Conservation (phyloP, 2,888 invertebrate genomes). For the Hedya salicella region DNA sequence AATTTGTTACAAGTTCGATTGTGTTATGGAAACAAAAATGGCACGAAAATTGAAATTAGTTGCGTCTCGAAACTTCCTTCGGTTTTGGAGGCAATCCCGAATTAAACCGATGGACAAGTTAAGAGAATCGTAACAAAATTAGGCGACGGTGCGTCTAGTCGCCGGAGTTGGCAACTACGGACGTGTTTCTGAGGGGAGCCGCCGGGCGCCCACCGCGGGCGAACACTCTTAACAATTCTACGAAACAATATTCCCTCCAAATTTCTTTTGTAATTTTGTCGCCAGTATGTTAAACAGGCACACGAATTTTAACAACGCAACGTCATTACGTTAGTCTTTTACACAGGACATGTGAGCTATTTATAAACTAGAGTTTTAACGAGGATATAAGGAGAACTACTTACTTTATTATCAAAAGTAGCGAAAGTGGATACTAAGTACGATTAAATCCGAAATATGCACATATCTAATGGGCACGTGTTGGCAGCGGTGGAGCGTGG, state of each 20-base stretch:
- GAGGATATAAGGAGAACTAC: background rate
- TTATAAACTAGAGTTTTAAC: background rate
- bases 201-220: constrained; percentile 6
- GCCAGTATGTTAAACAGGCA: background rate
- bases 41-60: constrained; percentile 45
- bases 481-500: constrained; percentile 6
- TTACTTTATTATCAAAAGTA: background rate
- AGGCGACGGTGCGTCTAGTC: constrained; percentile 32
- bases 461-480: constrained; percentile 15
- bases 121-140: constrained; percentile 38
- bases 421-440: constrained; percentile 12
- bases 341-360: background rate
- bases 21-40: constrained; percentile 45
- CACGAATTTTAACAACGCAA: background rate
- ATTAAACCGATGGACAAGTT: constrained; percentile 50
- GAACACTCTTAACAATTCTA: background rate
- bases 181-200: constrained; percentile 32
- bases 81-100: constrained; percentile 44
- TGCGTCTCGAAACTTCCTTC: constrained; percentile 42
- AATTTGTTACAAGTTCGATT: constrained; percentile 43
- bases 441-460: constrained; percentile 22
- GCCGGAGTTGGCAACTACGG: constrained; percentile 18
- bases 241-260: background rate
- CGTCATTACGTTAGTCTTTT: background rate
- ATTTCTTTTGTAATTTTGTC: constrained; percentile 3